Evolutionary conservation across 2,113 vertebrate species (phyloP), one percentile per base, ranked within the genome.

Genomic region (Benthochromis sp.): DNA sequence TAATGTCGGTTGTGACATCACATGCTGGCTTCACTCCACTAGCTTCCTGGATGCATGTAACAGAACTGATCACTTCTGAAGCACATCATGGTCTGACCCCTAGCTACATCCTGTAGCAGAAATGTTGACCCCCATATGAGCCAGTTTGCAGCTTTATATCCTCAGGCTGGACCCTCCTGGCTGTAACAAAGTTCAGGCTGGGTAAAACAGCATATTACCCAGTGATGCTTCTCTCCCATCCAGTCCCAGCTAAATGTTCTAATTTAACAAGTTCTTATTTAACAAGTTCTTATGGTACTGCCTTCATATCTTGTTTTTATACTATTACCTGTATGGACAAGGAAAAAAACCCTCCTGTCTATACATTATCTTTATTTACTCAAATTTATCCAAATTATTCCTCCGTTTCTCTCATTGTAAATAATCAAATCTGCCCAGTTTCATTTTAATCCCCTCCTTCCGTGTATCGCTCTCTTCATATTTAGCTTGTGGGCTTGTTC

Each of bases 401-500:
- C 14, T n/a, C 9, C 3, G 12, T 82, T 82, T 82, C 55, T 34
- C 6, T 82, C 9, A 0, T 21, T 14, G 76, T 36, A 21, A 80
- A n/a, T 8, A 80, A 54, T 4, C 13, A 38, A 2, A 16, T 29
- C 14, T 76, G 14, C 69, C 24, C 12, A 4, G 14, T 17, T 29
- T 53, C 19, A 47, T 19, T 85, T 43, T n/a, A 61, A 54, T 38
- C 36, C 61, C 13, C 5, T n/a, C n/a, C 2, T 2, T 29, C 43
- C 0, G 8, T 73, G 21, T 73, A 3, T 8, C 27, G 1, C 43
- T 36, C 36, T 14, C 40, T 82, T 82, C 63, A 73, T 84, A 83
- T 86, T 89, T 78, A 71, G 24, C 82, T 40, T 71, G 19, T 43
- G 45, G 47, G 10, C 12, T 38, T 66, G 34, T 38, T 88, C n/a